Conservation (phyloP, 2,797 vertebrate species). For the Dallia pectoralis region DNA sequence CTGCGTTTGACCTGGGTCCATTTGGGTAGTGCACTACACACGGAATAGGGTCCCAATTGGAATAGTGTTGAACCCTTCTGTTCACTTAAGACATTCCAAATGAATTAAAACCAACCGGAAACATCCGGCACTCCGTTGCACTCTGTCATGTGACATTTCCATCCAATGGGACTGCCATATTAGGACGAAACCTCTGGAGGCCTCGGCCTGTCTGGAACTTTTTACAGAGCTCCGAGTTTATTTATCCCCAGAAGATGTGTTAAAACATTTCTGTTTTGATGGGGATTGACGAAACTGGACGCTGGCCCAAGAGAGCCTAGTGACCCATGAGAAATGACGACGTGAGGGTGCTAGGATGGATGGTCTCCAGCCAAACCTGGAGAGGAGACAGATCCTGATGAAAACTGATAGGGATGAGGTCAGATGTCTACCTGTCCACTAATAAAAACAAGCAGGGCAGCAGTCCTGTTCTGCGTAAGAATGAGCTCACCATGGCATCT, state of each 20-base stretch:
- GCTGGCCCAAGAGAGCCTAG: too few species aligned
- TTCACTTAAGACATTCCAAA: conserved; percentile 14
- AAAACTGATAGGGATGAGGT: too few species aligned
- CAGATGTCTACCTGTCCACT: too few species aligned
- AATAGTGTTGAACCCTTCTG: conserved; percentile 1
- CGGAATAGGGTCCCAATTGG: background rate
- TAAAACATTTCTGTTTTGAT: background rate
- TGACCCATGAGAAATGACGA: too few species aligned
- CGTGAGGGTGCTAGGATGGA: background rate
- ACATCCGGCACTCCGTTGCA: background rate
- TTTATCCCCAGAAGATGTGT: background rate
- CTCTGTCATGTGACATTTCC: background rate
- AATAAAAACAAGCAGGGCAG: too few species aligned
- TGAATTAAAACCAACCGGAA: background rate
- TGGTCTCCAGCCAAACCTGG: background rate
- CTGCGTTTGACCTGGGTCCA: background rate
- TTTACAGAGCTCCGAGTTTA: background rate
- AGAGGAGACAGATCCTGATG: too few species aligned
- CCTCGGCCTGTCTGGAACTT: background rate
- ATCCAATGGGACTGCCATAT: conserved; percentile 4
- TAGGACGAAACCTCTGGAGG: background rate
- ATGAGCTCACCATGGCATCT: too few species aligned
- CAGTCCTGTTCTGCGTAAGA: too few species aligned
- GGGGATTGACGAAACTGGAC: background rate
- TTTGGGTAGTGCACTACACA: background rate